Base-by-base conservation (phyloP, 2,888 invertebrate genomes). In the Drosophila peninsularis region DNA sequence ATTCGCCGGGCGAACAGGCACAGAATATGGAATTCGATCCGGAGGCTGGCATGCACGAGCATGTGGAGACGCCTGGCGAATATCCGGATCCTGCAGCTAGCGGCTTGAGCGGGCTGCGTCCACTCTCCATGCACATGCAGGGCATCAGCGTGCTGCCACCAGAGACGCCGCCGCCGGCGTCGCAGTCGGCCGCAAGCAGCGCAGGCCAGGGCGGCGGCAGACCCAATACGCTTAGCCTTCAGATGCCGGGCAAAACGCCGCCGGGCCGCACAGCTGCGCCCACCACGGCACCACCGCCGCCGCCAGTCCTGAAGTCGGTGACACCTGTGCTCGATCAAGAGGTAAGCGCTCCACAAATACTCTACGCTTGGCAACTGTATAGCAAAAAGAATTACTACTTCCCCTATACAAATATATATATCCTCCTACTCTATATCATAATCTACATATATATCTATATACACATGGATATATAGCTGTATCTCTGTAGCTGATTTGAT, bases 61-160 rank as follows among this genome's bases (percentile, higher is more conserved):
- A 94, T 2, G 90, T 90, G 10, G 96, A 96, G 91, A 95, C 95
- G n/a, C 95, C 95, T 0, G 95, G 95, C 3, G 97, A 97, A 93
- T 94, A 95, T 78, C 96, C 96, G 0, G 95, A 97, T 93, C 94
- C 95, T 1, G 95, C 95, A 30, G 93, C 95, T 52, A 95, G 94
- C 55, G 97, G 97, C 13, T 93, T 97, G 89, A 96, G 96, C 64
- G 97, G 97, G 14, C 94, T 96, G 63, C 94, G 97, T 75, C 97
- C 97, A 1, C 92, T 97, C 50, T 96, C 96, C 49, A 90, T 92
- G 86, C 95, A 92, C 24, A 89, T 92, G 87, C 95, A 92, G 39
- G 93, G 93, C 27, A 91, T 94, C 45, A 93, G 94, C 52, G 93
- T 93, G 14, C 88, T 94, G 71, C 94, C 94, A 1, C 94, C 94